A percentile compares a stretch with the other conserved stretches of the same genome.
These are phyloP conservation scores for Amazona finschi DNA, from an alignment of 2,797 vertebrate species.

Conservation along the genomic window DNA sequence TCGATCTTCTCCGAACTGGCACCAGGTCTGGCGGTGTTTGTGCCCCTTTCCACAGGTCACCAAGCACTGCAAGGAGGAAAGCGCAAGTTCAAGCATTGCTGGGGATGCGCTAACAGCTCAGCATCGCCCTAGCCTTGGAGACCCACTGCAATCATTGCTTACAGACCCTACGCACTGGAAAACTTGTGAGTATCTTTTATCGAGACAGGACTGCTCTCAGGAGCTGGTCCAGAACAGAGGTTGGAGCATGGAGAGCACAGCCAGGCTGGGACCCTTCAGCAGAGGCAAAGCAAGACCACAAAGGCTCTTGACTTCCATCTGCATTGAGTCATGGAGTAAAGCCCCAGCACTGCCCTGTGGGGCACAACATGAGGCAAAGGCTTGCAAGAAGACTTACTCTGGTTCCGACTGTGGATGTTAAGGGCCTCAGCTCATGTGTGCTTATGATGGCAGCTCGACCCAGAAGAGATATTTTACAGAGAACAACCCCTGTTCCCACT, in stretches of 20 bases:
- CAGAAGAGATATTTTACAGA: background rate
- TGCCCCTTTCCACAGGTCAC: conserved; percentile 97
- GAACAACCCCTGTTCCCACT: background rate
- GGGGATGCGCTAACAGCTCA: background rate
- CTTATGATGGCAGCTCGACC: background rate
- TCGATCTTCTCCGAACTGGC: conserved; percentile 92
- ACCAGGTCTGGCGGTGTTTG: conserved; percentile 94
- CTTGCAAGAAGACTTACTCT: background rate
- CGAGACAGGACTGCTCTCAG: background rate
- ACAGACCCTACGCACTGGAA: background rate
- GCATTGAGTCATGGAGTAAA: background rate
- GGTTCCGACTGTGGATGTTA: background rate
- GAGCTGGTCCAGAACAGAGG: background rate
- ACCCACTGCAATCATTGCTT: background rate
- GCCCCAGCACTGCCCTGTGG: background rate
- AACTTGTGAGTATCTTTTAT: background rate
- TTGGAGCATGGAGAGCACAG: background rate
- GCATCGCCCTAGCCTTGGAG: background rate
- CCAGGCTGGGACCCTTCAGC: background rate
- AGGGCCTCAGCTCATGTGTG: background rate
- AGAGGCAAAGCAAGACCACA: background rate
- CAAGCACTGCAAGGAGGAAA: conserved; percentile 82
- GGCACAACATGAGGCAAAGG: background rate
- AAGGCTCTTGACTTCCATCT: background rate
- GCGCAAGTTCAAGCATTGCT: fast-evolving